These are phyloP conservation scores for Pocillopora meandrina DNA, from an alignment of 92 coral and sea anemone species.

Conservation along the genomic window DNA sequence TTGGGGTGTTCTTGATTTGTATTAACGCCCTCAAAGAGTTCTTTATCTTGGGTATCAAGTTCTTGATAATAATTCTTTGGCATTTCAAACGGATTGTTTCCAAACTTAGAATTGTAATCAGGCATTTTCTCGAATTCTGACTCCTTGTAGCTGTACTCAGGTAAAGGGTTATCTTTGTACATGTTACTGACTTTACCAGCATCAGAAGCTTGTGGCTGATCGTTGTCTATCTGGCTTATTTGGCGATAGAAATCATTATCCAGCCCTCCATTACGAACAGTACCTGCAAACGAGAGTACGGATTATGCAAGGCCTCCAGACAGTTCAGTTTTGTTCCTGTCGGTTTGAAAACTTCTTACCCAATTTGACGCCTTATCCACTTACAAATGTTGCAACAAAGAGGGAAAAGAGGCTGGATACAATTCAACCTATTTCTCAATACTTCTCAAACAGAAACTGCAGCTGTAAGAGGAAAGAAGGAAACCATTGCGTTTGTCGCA, in stretches of 20 bases:
- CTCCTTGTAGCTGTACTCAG: slow-evolving; percentile 75
- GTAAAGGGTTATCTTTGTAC: slow-evolving; percentile 69
- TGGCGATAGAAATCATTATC: slow-evolving; percentile 41
- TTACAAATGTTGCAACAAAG: too few relatives aligned
- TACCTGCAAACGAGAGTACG: background rate
- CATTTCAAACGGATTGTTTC: slow-evolving; percentile 32
- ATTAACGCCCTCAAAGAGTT: slow-evolving; percentile 12
- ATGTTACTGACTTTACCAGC: slow-evolving; percentile 37
- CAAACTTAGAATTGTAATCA: slow-evolving; percentile 19
- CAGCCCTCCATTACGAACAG: slow-evolving; percentile 22
- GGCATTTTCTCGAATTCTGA: slow-evolving; percentile 29
- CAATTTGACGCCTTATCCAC: background rate
- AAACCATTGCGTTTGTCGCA: too few relatives aligned
- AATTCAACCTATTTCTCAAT: too few relatives aligned
- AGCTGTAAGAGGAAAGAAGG: too few relatives aligned
- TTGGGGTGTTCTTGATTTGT: slow-evolving; percentile 7
- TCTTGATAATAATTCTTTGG: slow-evolving; percentile 16
- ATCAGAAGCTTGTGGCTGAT: slow-evolving; percentile 16
- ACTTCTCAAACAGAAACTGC: too few relatives aligned
- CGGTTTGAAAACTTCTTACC: background rate
- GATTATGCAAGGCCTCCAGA: background rate
- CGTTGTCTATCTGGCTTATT: slow-evolving; percentile 41
- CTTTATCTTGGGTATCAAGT: slow-evolving; percentile 12
- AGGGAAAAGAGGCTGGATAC: too few relatives aligned
- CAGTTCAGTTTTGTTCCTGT: background rate